Base-by-base conservation (phyloP, 53 echinoderm and acorn worm genomes). In the Echinarachnius parma region DNA sequence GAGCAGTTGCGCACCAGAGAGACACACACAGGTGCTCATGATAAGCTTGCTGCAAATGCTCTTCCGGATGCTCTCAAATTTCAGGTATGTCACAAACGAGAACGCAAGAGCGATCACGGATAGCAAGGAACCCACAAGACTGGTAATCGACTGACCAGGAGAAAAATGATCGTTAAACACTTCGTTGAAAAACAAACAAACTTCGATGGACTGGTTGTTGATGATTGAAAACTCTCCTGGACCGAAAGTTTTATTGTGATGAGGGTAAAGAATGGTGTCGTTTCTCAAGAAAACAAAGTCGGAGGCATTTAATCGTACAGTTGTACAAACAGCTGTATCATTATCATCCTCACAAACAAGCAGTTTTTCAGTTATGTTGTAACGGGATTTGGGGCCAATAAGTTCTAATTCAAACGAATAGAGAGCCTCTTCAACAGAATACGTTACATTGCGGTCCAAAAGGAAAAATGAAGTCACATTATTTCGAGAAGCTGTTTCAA, bases 1-100 rank as follows among this genome's bases (percentile, higher is more conserved):
- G 1, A 82, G 35, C 3, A 88, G 26, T 53, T 88, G 88, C 21
- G 88, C 88, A 53, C 27, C n/a, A 18, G 84, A 84, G 26, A 88
- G 76, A 26, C 66, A 53, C 1, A 72, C 77, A 13, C 76, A 67
- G 46, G 80, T 31, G 27, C 80, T 64, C 88, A 88, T 88, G 25
- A 79, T 77, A 5, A 79, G 66, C 56, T 55, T 56, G 34, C 76
- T 80, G 20, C 66, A 66, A 24, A 76, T 60, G 29, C 60, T 75
- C 49, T 80, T 79, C 1, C 88, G 65, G 58, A 88, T 57, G 9
- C 69, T 63, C 21, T 28, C 52, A 37, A 88, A 88, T 16, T 60
- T 46, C 44, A 36, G 55, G 53, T 83, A 88, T n/a, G 83, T 88
- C 16, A 69, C 19, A 31, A 88, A 80, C 10, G 88, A 75, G 0